Evolutionary conservation across 2,888 invertebrate species (phyloP).

Genomic region (Pherbina coryleti): DNA sequence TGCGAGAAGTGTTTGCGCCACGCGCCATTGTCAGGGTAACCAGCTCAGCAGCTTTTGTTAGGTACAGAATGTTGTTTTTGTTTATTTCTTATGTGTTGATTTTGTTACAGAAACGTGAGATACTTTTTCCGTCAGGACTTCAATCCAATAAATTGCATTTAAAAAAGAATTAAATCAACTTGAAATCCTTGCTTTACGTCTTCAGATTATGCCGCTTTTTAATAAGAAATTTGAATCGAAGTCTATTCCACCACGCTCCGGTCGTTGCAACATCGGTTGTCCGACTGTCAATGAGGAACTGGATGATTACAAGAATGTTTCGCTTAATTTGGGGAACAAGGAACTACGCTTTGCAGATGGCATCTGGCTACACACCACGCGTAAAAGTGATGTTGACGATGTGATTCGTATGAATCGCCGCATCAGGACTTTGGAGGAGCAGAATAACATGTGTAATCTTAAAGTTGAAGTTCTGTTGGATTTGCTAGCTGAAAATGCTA

Average conservation of each 20-base stretch:
- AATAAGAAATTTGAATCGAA: conserved; percentile 68
- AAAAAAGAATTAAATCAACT: background rate
- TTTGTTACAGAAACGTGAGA: no score
- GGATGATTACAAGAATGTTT: conserved; percentile 64
- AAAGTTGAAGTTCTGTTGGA: conserved; percentile 68
- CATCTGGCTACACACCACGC: conserved; percentile 64
- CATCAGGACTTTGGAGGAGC: conserved; percentile 63
- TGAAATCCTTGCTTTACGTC: background rate
- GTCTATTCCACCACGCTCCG: conserved; percentile 59
- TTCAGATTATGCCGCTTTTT: conserved; percentile 63
- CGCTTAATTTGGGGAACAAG: conserved; percentile 63
- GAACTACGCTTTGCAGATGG: conserved; percentile 67
- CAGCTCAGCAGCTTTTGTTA: no score
- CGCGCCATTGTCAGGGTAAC: background rate
- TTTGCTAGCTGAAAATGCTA: conserved; percentile 65
- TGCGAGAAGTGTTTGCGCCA: no score
- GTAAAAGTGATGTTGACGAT: conserved; percentile 62
- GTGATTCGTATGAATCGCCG: conserved; percentile 60
- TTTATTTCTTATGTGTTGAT: no score
- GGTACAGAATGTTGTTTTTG: no score
- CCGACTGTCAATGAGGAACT: conserved; percentile 63
- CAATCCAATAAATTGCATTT: background rate
- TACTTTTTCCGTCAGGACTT: no score
- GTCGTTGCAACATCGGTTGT: conserved; percentile 63
- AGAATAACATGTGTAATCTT: conserved; percentile 66